These are phyloP conservation scores for Thymallus thymallus DNA, from an alignment of 2,113 vertebrate genomes.

Conservation along the genomic window DNA sequence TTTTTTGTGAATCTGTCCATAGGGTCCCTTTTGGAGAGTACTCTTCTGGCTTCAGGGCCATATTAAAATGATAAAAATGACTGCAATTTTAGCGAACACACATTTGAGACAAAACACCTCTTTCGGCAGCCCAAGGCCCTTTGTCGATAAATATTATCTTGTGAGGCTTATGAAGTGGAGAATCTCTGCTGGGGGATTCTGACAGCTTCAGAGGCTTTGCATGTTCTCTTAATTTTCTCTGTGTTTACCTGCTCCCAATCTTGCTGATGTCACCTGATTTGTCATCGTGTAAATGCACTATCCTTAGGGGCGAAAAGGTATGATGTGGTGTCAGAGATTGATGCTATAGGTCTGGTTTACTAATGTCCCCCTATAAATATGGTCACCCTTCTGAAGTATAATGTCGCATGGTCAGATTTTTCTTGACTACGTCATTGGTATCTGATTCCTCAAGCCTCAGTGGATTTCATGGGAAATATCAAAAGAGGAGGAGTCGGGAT, in stretches of 20 bases:
- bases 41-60: slow-evolving; percentile 39
- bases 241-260: slow-evolving; percentile 30
- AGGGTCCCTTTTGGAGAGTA: slow-evolving; percentile 18
- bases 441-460: too few relatives aligned
- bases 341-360: too few relatives aligned
- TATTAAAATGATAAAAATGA: slow-evolving; percentile 55
- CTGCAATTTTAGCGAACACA: slow-evolving; percentile 55
- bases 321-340: slow-evolving; percentile 6
- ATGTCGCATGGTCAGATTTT: too few relatives aligned
- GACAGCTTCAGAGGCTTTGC: slow-evolving; percentile 42
- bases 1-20: slow-evolving; percentile 40
- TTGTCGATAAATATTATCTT: slow-evolving; percentile 54
- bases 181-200: slow-evolving; percentile 35
- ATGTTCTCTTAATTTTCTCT: slow-evolving; percentile 48
- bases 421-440: too few relatives aligned
- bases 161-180: slow-evolving; percentile 40
- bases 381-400: too few relatives aligned
- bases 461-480: too few relatives aligned
- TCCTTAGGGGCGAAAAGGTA: slow-evolving; percentile 24
- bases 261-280: slow-evolving; percentile 45
- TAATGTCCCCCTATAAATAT: too few relatives aligned
- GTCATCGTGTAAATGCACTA: slow-evolving; percentile 42
- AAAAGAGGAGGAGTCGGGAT: too few relatives aligned
- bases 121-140: slow-evolving; percentile 30
- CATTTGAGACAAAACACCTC: slow-evolving; percentile 52